Percentiles rank a stretch among this genome's conserved stretches.
Evolutionary conservation across 2,888 invertebrate genomes (phyloP).

Genomic region (Glyphotaelius pellucidus): DNA sequence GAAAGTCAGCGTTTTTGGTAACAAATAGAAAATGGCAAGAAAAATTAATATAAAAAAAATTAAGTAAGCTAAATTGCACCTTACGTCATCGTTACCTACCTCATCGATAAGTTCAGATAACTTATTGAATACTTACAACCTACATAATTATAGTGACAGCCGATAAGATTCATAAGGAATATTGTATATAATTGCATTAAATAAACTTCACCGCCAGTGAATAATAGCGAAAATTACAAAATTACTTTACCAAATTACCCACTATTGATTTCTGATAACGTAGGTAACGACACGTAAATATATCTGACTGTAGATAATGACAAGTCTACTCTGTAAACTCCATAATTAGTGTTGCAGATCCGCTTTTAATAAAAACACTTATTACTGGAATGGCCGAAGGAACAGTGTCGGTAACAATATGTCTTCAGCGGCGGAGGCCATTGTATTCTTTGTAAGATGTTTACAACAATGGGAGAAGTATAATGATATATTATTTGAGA

Average conservation of each 20-base stretch:
- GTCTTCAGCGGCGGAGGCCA: constrained; percentile 8
- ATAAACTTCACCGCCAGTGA: neutral
- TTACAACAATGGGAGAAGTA: constrained; percentile 59
- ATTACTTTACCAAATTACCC: neutral
- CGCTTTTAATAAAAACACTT: constrained; percentile 31
- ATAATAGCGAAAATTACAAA: neutral
- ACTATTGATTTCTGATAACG: neutral
- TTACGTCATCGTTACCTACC: neutral
- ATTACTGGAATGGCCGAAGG: constrained; percentile 11
- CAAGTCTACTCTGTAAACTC: neutral
- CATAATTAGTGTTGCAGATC: constrained; percentile 4
- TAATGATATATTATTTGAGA: constrained; percentile 62
- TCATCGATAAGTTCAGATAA: neutral
- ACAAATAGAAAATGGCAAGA: no score
- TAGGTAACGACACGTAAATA: neutral
- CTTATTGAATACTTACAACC: neutral
- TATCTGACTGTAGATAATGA: constrained; percentile 9
- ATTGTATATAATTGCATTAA: neutral
- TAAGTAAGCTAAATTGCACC: neutral
- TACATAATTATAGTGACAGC: neutral
- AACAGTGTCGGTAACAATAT: neutral
- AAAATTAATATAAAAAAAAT: no score
- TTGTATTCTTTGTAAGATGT: constrained; percentile 49
- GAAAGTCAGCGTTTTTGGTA: no score
- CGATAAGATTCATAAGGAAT: neutral